phyloP scores from a whole-genome alignment of 2,888 invertebrate species.

The Tachina fera region DNA sequence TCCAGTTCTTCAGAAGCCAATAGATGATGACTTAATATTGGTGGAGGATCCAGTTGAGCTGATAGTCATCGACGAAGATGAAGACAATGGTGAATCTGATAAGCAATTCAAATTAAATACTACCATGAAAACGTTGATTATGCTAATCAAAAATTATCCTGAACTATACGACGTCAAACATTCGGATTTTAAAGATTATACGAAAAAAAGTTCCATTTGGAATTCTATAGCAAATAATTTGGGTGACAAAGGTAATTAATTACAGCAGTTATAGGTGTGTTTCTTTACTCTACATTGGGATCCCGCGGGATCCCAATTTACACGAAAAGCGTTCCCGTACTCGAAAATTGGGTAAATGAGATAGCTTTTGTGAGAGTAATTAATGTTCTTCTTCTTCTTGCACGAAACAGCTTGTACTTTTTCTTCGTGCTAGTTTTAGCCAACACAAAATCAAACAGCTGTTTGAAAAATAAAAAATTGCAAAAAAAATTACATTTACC shows the following conservation, averaged over 20 bases:
- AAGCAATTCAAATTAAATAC: slow-evolving; percentile 36
- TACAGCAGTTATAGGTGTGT: too few relatives aligned
- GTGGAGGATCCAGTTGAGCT: slow-evolving; percentile 69
- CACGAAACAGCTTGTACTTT: too few relatives aligned
- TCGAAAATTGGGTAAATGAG: too few relatives aligned
- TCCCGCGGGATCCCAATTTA: too few relatives aligned
- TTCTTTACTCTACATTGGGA: too few relatives aligned
- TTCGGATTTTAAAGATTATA: slow-evolving; percentile 72
- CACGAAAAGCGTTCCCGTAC: too few relatives aligned
- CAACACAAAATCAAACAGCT: too few relatives aligned
- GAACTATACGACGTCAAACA: slow-evolving; percentile 76
- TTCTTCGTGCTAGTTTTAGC: too few relatives aligned
- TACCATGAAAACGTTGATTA: slow-evolving; percentile 72
- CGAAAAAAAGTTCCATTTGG: slow-evolving; percentile 78
- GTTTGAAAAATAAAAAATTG: too few relatives aligned
- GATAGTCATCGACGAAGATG: slow-evolving; percentile 76
- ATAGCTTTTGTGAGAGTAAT: too few relatives aligned
- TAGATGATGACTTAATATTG: slow-evolving; percentile 71
- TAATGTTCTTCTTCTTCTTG: too few relatives aligned
- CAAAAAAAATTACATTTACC: too few relatives aligned
- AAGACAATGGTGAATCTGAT: slow-evolving; percentile 45
- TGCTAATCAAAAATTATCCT: slow-evolving; percentile 75
- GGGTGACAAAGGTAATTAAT: slow-evolving; percentile 75
- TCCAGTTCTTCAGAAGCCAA: neutral
- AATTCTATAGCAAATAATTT: slow-evolving; percentile 77